Evolutionary conservation across 2,888 invertebrate species (phyloP), one percentile per base, ranked within the genome.

Genomic region (Nymphalis polychloros): DNA sequence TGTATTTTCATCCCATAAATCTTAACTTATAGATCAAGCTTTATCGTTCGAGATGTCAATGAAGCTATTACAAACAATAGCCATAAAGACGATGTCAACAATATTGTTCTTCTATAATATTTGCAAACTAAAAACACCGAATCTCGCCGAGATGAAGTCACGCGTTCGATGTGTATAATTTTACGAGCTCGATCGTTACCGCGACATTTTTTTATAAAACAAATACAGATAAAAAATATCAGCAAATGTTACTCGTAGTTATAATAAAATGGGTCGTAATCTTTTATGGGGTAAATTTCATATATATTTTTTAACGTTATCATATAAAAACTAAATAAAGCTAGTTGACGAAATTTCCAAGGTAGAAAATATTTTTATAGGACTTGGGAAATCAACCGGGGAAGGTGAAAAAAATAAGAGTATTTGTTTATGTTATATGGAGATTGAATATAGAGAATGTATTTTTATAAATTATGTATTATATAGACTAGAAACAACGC

Each of bases 261-360:
- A 64, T 67, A 72, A 72, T 69, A 69, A 72, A 72, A 69, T 23
- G 41, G 59, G 27, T 59, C 64, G 31, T 69, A 69, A 67, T 67
- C 46, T 72, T 72, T 72, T 72, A 72, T 69, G 62, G 53, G 16
- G 46, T 31, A 13, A 62, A 53, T 64, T 67, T 64, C 59, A 59
- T 64, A 59, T 16, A 46, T 67, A 55, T 72, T 69, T 47, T 31
- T 52, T 53, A 48, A 60, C 57, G 47, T 48, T 19, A 48, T 63
- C 59, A 20, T 57, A 65, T 64, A 57, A 64, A 61, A 69, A 64
- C 68, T 68, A 69, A 69, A 57, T 61, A 62, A 64, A 61, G 27
- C 31, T 62, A 59, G 48, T 64, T 57, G 47, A 35, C 48, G 31
- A 8, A 35, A 59, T 59, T 59, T 47, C 59, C 59, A 52, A 19